These are phyloP conservation scores for Perodicticus potto DNA, from an alignment of 2,797 vertebrate species.

Conservation along the genomic window DNA sequence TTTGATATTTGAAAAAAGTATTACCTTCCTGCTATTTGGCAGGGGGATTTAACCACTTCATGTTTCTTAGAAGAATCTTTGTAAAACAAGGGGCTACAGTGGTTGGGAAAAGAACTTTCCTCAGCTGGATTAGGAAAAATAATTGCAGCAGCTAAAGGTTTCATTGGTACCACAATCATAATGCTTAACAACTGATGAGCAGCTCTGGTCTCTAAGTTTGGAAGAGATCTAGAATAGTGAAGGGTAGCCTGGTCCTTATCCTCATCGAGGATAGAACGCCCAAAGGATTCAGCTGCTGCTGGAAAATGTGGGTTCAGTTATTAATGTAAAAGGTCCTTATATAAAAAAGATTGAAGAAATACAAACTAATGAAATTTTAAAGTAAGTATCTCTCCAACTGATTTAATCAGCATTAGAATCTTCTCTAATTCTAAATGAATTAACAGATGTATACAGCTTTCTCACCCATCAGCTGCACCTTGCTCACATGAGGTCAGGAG, in stretches of 20 bases:
- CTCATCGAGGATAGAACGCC: neutral
- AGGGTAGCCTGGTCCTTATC: neutral
- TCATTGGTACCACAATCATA: neutral
- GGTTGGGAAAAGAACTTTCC: conserved; percentile 39
- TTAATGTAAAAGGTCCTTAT: neutral
- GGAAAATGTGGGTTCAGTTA: neutral
- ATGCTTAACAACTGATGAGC: neutral
- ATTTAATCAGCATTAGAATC: neutral
- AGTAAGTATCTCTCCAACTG: neutral
- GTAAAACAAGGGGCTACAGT: conserved; percentile 53
- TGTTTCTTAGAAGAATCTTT: conserved; percentile 80
- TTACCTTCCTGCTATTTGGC: conserved; percentile 86
- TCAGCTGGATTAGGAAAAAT: conserved; percentile 46
- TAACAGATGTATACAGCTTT: neutral
- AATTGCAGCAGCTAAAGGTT: neutral
- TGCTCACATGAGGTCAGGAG: neutral
- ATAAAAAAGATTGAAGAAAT: neutral
- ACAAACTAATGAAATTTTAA: neutral
- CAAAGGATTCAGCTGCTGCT: neutral
- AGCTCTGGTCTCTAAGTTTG: neutral
- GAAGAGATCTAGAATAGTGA: neutral
- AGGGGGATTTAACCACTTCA: conserved; percentile 87
- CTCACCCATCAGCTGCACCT: neutral
- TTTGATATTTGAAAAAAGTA: conserved; percentile 92
- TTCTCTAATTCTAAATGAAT: neutral